Percentiles rank a stretch among this genome's conserved stretches.
Evolutionary conservation across 2,888 invertebrate species (phyloP).

Genomic region (Cynaeus angustus): DNA sequence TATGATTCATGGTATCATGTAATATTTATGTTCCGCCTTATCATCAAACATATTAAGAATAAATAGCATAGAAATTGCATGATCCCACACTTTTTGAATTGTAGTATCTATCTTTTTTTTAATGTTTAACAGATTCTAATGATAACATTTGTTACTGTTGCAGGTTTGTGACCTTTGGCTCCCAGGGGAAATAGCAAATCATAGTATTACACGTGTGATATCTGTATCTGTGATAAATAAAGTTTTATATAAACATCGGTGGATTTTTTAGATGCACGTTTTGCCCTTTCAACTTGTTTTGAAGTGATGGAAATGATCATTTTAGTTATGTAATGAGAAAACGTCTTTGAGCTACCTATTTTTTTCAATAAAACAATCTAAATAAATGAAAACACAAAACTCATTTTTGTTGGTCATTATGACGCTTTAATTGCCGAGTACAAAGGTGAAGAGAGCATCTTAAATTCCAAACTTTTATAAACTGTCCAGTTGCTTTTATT

Average conservation of each 20-base stretch:
- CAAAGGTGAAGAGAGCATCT: too few relatives aligned
- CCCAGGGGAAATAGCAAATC: conserved; percentile 19
- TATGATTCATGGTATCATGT: conserved; percentile 21
- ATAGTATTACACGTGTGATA: conserved; percentile 34
- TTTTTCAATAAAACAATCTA: too few relatives aligned
- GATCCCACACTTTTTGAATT: conserved; percentile 4
- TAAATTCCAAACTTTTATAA: too few relatives aligned
- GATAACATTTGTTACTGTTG: conserved; percentile 35
- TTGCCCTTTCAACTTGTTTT: too few relatives aligned
- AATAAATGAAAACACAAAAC: too few relatives aligned
- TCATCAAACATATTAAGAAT: background rate
- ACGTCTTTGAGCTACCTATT: too few relatives aligned
- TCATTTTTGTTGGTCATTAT: too few relatives aligned
- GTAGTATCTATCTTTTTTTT: conserved; percentile 1
- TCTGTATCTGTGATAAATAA: conserved; percentile 36
- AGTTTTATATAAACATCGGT: background rate
- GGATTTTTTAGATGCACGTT: background rate
- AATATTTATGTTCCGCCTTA: conserved; percentile 17
- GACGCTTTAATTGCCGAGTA: too few relatives aligned
- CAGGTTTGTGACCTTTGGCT: conserved; percentile 47
- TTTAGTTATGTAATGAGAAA: too few relatives aligned
- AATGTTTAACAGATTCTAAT: background rate
- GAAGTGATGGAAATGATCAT: too few relatives aligned
- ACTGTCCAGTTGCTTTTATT: too few relatives aligned
- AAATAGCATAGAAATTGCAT: conserved; percentile 23